A percentile compares a stretch with the other conserved stretches of the same genome.
Conservation (phyloP, 2,888 invertebrate species). For the Maniola hyperantus region DNA sequence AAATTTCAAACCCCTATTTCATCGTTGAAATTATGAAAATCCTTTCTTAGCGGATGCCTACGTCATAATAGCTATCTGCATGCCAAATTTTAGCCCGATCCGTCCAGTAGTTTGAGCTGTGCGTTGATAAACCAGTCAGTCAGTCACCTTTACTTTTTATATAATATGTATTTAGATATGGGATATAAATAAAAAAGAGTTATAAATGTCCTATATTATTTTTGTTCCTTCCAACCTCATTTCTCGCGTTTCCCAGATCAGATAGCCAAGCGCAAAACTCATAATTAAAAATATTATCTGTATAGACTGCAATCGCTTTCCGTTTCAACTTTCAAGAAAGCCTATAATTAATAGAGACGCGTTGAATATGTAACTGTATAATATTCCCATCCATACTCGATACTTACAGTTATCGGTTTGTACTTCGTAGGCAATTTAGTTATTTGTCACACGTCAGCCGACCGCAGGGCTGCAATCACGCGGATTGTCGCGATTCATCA, state of each 20-base stretch:
- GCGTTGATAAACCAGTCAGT: too few species aligned
- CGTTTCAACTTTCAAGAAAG: constrained; percentile 17
- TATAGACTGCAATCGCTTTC: constrained; percentile 9
- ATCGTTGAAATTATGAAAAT: too few species aligned
- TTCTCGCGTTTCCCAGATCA: neutral
- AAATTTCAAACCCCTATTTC: too few species aligned
- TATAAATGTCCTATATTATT: too few species aligned
- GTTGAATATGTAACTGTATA: constrained; percentile 24
- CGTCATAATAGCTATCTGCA: too few species aligned
- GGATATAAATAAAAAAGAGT: too few species aligned
- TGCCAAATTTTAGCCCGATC: too few species aligned
- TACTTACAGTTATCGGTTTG: constrained; percentile 56
- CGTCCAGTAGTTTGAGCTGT: too few species aligned
- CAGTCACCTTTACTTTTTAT: too few species aligned
- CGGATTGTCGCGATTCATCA: constrained; percentile 36
- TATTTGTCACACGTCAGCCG: constrained; percentile 65
- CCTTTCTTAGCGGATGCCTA: too few species aligned
- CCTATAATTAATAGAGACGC: constrained; percentile 23
- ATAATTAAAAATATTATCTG: neutral
- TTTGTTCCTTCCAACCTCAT: too few species aligned
- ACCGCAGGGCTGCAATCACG: constrained; percentile 29
- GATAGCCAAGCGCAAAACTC: neutral
- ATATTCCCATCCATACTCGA: constrained; percentile 28
- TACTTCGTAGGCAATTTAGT: constrained; percentile 60
- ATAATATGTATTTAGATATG: too few species aligned